Evolutionary conservation across 2,113 vertebrate species (phyloP), one percentile per base, ranked within the genome.

Genomic region (Rostratula benghalensis): DNA sequence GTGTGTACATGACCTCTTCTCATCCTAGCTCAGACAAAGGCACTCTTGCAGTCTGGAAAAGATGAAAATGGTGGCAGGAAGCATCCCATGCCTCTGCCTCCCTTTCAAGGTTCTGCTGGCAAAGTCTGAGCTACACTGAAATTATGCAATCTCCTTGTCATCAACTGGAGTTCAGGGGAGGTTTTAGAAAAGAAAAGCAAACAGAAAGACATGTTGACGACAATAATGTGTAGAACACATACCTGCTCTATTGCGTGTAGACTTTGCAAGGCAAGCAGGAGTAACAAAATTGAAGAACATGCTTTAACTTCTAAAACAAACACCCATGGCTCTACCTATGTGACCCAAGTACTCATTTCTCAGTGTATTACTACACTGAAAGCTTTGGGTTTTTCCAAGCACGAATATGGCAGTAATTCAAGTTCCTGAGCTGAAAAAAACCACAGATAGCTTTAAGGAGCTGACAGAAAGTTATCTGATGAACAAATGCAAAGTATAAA

Each of bases 401-500:
- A 18, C 39, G 25, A 77, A 75, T 54, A 17, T 86, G 91, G 94
- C 64, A 86, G 35, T 39, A 64, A 86, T 89, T 94, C 96, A 97
- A 91, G 64, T 83, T 89, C 68, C 82, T 64, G 53, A 87, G 59
- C 35, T 93, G 51, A 75, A 89, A 90, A 61, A 75, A 50, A 3
- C 0, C 33, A 60, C 53, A 60, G 35, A 87, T 48, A 57, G 35
- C 39, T 87, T 79, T 61, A 91, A 89, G 57, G 30, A 95, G 41
- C 27, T 78, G 90, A 70, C 70, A 90, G 67, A 95, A 91, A 83
- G 43, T 30, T 67, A 63, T 57, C 67, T 59, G 82, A 83, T 2
- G 12, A 91, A 91, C 56, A 88, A 96, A 93, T 68, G 39, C 24
- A 24, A 92, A 93, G 46, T 61, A 90, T 93, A 96, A 96, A 97